Evolutionary conservation across 2,113 vertebrate genomes (phyloP).

Genomic region (Plecturocebus donacophilus): DNA sequence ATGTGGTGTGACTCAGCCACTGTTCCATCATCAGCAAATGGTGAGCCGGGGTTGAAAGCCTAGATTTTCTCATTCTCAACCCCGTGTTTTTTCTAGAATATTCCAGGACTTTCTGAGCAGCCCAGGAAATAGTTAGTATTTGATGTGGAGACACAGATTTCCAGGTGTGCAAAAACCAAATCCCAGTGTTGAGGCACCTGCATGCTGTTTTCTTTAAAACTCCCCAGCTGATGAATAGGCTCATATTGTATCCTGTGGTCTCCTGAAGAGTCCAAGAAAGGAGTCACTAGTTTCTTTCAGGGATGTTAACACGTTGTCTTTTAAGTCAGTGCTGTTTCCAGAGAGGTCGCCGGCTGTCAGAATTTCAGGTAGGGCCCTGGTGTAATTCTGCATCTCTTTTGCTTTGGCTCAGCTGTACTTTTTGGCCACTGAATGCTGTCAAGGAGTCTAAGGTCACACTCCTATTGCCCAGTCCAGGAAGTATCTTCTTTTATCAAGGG

Average conservation of each 20-base stretch:
- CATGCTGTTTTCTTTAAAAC: neutral
- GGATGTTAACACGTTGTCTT: neutral
- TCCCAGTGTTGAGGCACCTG: rapidly evolving
- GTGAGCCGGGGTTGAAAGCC: neutral
- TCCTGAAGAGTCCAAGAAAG: neutral
- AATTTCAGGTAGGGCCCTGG: rapidly evolving
- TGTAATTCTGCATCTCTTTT: neutral
- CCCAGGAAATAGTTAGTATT: neutral
- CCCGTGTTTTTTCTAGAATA: neutral
- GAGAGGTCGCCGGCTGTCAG: rapidly evolving
- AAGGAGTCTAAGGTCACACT: neutral
- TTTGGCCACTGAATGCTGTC: neutral
- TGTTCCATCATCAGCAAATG: too few species aligned
- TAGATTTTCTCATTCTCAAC: neutral
- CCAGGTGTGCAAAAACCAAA: neutral
- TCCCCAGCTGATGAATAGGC: rapidly evolving
- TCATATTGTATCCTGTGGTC: rapidly evolving
- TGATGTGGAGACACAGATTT: neutral
- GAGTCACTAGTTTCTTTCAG: neutral
- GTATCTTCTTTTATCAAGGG: neutral
- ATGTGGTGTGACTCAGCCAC: neutral
- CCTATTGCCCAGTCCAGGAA: neutral
- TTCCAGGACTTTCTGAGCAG: neutral
- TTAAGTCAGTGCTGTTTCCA: neutral
- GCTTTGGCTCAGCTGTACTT: too few species aligned